Conservation (phyloP, 2,797 vertebrate genomes). For the Melanogrammus aeglefinus region DNA sequence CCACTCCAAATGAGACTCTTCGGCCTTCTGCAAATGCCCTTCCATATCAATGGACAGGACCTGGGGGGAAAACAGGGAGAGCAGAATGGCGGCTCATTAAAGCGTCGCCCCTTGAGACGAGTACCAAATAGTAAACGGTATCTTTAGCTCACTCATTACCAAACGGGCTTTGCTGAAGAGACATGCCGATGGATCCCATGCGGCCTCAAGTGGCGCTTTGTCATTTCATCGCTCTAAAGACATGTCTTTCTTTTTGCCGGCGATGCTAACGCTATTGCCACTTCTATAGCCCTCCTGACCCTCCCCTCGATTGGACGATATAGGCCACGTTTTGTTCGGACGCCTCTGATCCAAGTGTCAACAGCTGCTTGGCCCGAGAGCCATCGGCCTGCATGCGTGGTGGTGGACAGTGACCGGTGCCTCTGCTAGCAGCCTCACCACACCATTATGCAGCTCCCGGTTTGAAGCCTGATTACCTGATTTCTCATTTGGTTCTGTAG, state of each 20-base stretch:
- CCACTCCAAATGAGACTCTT: conserved; percentile 56
- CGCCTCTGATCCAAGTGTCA: not conserved
- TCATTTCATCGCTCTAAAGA: conserved; percentile 28
- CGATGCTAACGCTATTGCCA: conserved; percentile 13
- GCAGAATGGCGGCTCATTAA: conserved; percentile 59
- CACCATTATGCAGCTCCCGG: not conserved
- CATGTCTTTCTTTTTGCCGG: conserved; percentile 37
- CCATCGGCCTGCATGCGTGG: not conserved
- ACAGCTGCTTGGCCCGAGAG: not conserved
- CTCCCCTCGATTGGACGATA: not conserved
- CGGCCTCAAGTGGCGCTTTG: conserved; percentile 53
- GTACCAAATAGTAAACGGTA: conserved; percentile 37
- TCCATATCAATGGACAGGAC: conserved; percentile 49
- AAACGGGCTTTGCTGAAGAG: conserved; percentile 55
- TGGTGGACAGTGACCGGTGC: not conserved
- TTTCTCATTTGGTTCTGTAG: not conserved
- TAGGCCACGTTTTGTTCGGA: not conserved
- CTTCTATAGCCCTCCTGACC: not conserved
- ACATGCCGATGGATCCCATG: conserved; percentile 41
- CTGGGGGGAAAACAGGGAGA: conserved; percentile 40
- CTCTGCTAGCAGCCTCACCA: not conserved
- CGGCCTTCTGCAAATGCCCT: conserved; percentile 21
- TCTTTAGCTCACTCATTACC: conserved; percentile 63
- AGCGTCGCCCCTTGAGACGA: conserved; percentile 54
- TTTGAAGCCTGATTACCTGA: too few relatives aligned